phyloP scores from a whole-genome alignment of 2,113 vertebrate species.

The Phycodurus eques region DNA sequence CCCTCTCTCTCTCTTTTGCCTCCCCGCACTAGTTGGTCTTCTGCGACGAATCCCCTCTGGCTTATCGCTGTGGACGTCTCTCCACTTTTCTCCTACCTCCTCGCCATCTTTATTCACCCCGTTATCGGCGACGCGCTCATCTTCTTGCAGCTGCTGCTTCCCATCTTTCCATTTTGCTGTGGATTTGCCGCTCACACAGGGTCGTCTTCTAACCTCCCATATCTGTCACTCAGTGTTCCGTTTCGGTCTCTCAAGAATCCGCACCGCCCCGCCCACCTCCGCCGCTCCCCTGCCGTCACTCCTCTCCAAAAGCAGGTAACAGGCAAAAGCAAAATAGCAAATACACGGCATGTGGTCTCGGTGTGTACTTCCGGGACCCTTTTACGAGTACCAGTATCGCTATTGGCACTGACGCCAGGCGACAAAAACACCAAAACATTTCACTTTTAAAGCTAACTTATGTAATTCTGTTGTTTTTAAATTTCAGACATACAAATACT shows the following conservation, averaged over 20 bases:
- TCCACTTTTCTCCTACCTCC: background rate
- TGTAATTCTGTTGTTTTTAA: no score
- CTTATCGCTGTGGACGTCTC: conserved; percentile 11
- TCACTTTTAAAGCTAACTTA: no score
- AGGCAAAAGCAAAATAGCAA: background rate
- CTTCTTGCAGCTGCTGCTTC: conserved; percentile 16
- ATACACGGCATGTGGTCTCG: background rate
- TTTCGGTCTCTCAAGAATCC: conserved; percentile 1
- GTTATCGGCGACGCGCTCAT: conserved; percentile 23
- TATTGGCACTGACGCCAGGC: no score
- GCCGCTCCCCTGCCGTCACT: background rate
- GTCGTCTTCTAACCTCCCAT: conserved; percentile 13
- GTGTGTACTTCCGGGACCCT: no score
- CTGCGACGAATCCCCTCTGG: conserved; percentile 10
- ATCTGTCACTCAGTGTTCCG: conserved; percentile 17
- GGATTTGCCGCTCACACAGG: conserved; percentile 20
- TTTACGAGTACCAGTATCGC: no score
- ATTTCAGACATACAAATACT: no score
- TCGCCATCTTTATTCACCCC: conserved; percentile 5
- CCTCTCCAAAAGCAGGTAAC: conserved; percentile 1
- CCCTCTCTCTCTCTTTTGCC: conserved; percentile 10
- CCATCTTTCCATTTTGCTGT: conserved; percentile 3
- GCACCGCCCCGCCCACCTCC: background rate
- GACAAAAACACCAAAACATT: no score
- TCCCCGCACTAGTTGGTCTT: conserved; percentile 27